These are phyloP conservation scores for Varroa destructor DNA, from an alignment of 1,140 invertebrate species.

Conservation along the genomic window DNA sequence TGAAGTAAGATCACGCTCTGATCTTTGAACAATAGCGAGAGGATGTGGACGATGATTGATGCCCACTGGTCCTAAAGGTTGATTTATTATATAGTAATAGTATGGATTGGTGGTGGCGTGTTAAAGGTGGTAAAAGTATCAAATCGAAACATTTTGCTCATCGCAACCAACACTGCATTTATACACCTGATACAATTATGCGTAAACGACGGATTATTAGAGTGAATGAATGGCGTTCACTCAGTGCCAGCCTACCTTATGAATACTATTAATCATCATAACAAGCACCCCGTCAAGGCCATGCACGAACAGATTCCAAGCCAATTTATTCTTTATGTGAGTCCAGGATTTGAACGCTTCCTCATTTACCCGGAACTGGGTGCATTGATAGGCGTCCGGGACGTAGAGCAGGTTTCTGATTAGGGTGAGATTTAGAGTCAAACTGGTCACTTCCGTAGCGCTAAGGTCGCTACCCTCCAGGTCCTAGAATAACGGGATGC, in stretches of 20 bases:
- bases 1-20: conserved; percentile 1
- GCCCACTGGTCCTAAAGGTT: conserved; percentile 7
- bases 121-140: too few species aligned
- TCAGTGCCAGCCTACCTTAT: not conserved
- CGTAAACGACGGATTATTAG: too few species aligned
- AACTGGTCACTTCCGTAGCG: not conserved
- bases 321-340: conserved; percentile 20
- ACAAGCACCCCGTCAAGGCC: conserved; percentile 16
- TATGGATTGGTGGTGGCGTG: too few species aligned
- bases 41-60: not conserved
- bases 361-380: conserved; percentile 5
- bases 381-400: conserved; percentile 11
- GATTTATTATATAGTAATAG: too few species aligned
- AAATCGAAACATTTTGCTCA: too few species aligned
- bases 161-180: too few species aligned
- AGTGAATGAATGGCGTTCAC: too few species aligned
- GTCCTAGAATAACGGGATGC: not conserved
- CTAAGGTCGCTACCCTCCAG: conserved; percentile 1
- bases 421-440: conserved; percentile 15
- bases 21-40: conserved; percentile 17
- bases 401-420: conserved; percentile 9
- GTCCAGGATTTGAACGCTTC: conserved; percentile 1
- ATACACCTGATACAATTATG: too few species aligned
- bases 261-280: conserved; percentile 10
- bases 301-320: conserved; percentile 23